Evolutionary conservation across 2,113 vertebrate species (phyloP).

Genomic region (Phalacrocorax carbo): DNA sequence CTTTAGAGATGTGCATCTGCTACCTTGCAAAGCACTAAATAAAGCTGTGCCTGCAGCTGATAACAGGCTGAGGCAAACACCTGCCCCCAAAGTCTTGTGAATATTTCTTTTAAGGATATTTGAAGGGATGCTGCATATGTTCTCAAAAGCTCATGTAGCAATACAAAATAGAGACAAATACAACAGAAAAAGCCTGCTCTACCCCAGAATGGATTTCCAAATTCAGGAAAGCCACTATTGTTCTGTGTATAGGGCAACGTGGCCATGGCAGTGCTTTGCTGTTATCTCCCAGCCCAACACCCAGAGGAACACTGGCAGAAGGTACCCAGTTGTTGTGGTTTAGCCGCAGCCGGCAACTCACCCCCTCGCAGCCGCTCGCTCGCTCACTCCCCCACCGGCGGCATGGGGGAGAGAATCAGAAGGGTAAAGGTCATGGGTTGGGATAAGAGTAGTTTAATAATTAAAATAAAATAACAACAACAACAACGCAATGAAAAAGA

Average conservation of each 20-base stretch:
- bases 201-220: background rate
- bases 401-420: too few species aligned
- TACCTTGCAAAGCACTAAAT: background rate
- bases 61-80: background rate
- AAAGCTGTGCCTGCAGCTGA: background rate
- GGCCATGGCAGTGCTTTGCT: accelerated
- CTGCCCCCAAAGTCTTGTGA: background rate
- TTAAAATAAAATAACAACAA: too few species aligned
- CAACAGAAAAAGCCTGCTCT: background rate
- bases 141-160: background rate
- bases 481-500: too few species aligned
- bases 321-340: background rate
- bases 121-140: background rate
- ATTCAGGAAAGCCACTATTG: background rate
- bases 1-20: background rate
- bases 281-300: background rate
- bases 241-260: background rate
- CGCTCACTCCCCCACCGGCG: too few species aligned
- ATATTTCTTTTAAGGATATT: background rate
- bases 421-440: too few species aligned
- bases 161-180: background rate
- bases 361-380: too few species aligned
- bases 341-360: too few species aligned
- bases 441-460: too few species aligned
- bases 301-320: background rate